phyloP scores from a whole-genome alignment of 2,113 vertebrate species.

The Geococcyx californianus region DNA sequence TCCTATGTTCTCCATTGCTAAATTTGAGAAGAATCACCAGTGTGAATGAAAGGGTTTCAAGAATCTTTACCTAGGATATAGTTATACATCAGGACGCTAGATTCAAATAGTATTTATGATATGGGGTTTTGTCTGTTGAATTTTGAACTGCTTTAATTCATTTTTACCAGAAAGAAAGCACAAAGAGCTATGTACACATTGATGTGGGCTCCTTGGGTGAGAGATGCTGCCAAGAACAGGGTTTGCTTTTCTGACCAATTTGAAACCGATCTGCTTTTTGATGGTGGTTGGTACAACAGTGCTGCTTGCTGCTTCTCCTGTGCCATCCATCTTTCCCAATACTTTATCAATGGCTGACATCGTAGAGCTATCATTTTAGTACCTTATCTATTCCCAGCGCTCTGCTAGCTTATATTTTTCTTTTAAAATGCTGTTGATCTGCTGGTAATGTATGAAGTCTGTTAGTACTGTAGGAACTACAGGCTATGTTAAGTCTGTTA shows the following conservation, averaged over 20 bases:
- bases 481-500: background rate
- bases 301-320: background rate
- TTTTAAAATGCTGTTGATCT: background rate
- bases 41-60: background rate
- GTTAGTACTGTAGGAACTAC: background rate
- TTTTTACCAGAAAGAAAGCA: background rate
- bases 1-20: background rate
- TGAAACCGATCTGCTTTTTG: background rate
- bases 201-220: background rate
- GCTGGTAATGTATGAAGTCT: background rate
- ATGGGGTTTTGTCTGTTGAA: background rate
- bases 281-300: no score
- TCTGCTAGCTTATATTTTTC: background rate
- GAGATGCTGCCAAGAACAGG: background rate
- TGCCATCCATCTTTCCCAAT: background rate
- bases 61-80: background rate
- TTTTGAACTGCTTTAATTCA: background rate
- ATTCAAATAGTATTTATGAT: background rate
- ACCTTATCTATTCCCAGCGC: background rate
- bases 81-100: background rate
- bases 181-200: background rate
- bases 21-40: background rate
- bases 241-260: background rate
- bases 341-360: background rate
- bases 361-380: background rate